A percentile compares a stretch with the other conserved stretches of the same genome.
These are phyloP conservation scores for Oxyruncus cristatus DNA, from an alignment of 2,113 vertebrate species.

Conservation along the genomic window DNA sequence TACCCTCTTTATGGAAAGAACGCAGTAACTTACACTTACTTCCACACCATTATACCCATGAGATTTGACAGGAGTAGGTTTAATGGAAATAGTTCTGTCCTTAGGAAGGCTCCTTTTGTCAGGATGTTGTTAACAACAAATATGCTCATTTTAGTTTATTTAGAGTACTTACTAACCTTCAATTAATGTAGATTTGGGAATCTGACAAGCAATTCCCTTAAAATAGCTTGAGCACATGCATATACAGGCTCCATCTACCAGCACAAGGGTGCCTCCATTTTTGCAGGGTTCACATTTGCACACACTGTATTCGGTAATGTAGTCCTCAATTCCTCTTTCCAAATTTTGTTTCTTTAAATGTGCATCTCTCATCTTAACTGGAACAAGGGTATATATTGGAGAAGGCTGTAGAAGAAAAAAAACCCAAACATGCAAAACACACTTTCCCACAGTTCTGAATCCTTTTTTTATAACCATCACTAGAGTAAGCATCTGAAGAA, in stretches of 20 bases:
- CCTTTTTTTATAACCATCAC: background rate
- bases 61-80: background rate
- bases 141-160: background rate
- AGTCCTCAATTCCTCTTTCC: conserved; percentile 79
- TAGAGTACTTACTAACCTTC: conserved; percentile 62
- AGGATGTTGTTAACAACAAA: background rate
- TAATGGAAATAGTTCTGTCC: background rate
- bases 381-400: conserved; percentile 82
- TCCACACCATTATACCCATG: background rate
- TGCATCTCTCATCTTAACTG: conserved; percentile 72
- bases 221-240: conserved; percentile 78
- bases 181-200: background rate
- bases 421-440: background rate
- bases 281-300: conserved; percentile 85
- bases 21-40: background rate
- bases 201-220: conserved; percentile 82
- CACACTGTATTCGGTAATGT: conserved; percentile 79
- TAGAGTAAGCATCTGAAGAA: background rate
- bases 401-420: conserved; percentile 55
- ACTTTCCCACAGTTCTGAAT: background rate
- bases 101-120: background rate
- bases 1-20: background rate
- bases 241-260: conserved; percentile 82
- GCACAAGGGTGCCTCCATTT: conserved; percentile 80
- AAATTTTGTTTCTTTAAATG: conserved; percentile 79